Evolutionary conservation across 2,797 vertebrate genomes (phyloP).

Genomic region (Podarcis lilfordi): DNA sequence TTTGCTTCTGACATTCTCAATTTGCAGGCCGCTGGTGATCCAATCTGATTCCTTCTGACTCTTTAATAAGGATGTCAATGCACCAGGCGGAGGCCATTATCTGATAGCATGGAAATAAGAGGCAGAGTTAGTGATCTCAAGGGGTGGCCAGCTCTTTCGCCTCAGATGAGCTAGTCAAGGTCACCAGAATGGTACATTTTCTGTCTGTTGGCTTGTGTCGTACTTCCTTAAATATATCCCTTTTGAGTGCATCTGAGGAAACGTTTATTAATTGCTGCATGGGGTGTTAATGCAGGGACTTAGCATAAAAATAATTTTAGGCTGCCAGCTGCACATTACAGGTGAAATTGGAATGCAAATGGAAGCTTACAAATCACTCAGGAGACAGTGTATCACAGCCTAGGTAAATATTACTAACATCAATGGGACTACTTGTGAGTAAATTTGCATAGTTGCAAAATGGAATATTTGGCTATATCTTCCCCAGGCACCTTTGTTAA

Average conservation of each 20-base stretch:
- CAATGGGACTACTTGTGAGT: no score
- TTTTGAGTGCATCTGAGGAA: constrained; percentile 30
- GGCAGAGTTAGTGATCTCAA: constrained; percentile 36
- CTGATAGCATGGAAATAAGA: constrained; percentile 48
- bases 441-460: not conserved
- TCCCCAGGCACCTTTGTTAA: no score
- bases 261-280: not conserved
- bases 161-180: constrained; percentile 58
- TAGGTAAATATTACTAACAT: not conserved
- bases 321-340: not conserved
- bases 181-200: constrained; percentile 33
- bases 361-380: not conserved
- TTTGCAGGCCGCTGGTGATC: constrained; percentile 57
- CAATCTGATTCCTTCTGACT: constrained; percentile 62
- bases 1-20: constrained; percentile 59
- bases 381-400: not conserved
- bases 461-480: constrained; percentile 19
- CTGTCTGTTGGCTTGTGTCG: constrained; percentile 19
- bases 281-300: not conserved
- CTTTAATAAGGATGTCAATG: constrained; percentile 67
- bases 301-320: not conserved
- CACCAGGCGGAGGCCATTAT: constrained; percentile 50
- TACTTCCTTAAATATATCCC: not conserved
- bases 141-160: constrained; percentile 44
- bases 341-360: not conserved